Percentiles rank a stretch among this genome's conserved stretches.
Conservation (phyloP, 2,113 vertebrate species). For the Piaya cayana region DNA sequence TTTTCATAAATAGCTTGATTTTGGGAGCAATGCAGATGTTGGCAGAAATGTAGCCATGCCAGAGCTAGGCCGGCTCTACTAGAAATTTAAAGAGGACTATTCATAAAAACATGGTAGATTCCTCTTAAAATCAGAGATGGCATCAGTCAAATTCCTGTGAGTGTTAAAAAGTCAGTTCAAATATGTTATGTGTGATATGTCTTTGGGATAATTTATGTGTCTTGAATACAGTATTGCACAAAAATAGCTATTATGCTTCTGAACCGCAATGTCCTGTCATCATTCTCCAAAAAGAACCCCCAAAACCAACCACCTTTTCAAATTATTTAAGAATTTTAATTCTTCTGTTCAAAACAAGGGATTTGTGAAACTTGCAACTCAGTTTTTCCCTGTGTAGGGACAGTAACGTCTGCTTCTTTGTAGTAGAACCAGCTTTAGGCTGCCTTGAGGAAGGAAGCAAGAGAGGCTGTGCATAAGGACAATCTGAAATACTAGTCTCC, state of each 20-base stretch:
- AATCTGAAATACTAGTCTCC: background rate
- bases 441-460: background rate
- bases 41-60: background rate
- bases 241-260: background rate
- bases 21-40: background rate
- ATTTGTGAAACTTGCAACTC: background rate
- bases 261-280: background rate
- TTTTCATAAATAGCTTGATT: background rate
- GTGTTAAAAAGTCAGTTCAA: background rate
- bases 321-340: background rate
- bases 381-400: background rate
- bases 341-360: background rate
- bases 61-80: background rate
- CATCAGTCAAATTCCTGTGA: background rate
- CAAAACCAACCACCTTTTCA: background rate
- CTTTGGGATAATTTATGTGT: background rate
- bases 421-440: background rate
- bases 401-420: background rate
- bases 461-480: background rate
- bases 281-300: background rate
- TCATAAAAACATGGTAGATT: background rate
- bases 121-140: background rate
- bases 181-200: background rate
- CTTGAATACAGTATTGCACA: background rate
- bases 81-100: background rate